Percentiles rank a stretch among this genome's conserved stretches.
These are phyloP conservation scores for Muscicapa comitata DNA, from an alignment of 2,797 vertebrate genomes.

Conservation along the genomic window DNA sequence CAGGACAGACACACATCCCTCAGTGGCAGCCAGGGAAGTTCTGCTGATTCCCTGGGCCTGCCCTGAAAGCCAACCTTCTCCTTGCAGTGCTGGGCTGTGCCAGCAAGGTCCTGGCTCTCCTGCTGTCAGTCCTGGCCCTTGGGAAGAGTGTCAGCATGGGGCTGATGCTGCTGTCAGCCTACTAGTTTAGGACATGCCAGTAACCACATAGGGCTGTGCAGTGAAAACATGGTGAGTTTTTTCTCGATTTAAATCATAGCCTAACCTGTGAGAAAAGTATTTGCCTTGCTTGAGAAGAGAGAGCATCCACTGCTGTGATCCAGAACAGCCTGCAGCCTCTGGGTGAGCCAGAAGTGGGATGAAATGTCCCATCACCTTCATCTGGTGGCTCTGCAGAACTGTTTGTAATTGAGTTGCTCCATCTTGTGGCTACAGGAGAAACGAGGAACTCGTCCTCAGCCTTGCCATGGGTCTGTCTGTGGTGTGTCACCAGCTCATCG, in stretches of 20 bases:
- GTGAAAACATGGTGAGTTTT: neutral
- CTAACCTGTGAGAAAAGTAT: neutral
- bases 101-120: neutral
- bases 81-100: neutral
- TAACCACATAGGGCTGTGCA: neutral
- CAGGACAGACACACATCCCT: rapidly evolving
- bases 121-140: neutral
- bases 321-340: neutral
- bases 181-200: neutral
- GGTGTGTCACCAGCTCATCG: neutral
- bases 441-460: neutral
- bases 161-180: neutral
- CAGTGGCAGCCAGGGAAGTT: neutral
- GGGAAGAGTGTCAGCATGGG: neutral
- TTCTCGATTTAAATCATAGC: neutral
- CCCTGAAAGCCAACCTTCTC: neutral
- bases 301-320: neutral
- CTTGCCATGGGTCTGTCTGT: too few species aligned
- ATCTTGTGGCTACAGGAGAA: slow-evolving; percentile 17
- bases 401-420: slow-evolving; percentile 19
- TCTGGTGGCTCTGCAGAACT: neutral
- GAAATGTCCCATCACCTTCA: neutral
- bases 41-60: neutral
- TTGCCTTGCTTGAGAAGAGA: neutral
- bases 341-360: neutral